These are phyloP conservation scores for Scolopax bukidnonensis DNA, from an alignment of 2,797 vertebrate species.

Conservation along the genomic window DNA sequence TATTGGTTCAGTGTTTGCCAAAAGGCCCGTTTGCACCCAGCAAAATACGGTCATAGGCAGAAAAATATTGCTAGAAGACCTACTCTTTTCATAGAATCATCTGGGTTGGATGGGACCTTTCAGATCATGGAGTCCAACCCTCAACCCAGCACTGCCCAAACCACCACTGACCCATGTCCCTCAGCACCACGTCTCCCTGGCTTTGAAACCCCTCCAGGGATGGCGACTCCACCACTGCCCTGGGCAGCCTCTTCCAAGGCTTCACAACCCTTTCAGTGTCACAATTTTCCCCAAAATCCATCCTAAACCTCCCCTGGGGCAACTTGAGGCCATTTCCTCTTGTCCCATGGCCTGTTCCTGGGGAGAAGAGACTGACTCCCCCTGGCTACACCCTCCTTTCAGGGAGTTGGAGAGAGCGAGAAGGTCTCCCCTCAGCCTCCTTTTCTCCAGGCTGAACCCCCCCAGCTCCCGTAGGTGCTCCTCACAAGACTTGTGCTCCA, in stretches of 20 bases:
- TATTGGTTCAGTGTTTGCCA: not conserved
- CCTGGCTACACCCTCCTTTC: not conserved
- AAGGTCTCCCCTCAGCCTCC: not conserved
- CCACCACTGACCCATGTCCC: not conserved
- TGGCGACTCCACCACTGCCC: not conserved
- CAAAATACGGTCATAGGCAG: accelerated
- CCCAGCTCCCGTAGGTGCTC: not conserved
- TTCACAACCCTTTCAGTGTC: not conserved
- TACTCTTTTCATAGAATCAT: not conserved
- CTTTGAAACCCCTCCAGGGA: not conserved
- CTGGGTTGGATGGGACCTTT: not conserved
- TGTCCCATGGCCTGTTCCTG: too few relatives aligned
- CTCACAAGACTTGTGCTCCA: not conserved
- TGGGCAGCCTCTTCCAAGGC: not conserved
- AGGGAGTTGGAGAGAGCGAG: not conserved
- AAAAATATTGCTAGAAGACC: accelerated
- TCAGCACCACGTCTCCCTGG: not conserved
- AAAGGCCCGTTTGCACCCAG: not conserved
- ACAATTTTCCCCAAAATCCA: not conserved
- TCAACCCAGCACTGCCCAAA: not conserved
- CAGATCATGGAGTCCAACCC: not conserved
- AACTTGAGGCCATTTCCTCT: too few relatives aligned
- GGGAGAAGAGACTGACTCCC: too few relatives aligned
- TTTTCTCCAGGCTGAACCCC: not conserved
- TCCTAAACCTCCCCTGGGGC: too few relatives aligned